These are phyloP conservation scores for Dyspetes luteomarginatus DNA, from an alignment of 2,888 invertebrate genomes.

Conservation along the genomic window DNA sequence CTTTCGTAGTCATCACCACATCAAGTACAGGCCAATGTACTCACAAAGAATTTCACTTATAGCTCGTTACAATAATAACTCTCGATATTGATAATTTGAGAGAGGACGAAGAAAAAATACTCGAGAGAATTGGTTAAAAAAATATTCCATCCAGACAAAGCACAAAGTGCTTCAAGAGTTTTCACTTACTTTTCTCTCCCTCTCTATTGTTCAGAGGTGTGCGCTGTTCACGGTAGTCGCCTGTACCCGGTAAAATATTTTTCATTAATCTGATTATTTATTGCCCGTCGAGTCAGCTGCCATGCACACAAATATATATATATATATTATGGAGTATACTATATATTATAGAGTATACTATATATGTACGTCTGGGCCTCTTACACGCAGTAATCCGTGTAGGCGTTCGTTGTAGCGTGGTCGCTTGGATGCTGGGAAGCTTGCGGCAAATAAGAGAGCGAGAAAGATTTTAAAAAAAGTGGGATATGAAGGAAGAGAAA, in stretches of 20 bases:
- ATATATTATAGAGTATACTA: neutral
- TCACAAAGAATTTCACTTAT: conserved; percentile 5
- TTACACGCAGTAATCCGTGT: conserved; percentile 67
- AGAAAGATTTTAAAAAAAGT: conserved; percentile 1
- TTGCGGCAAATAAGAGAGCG: neutral
- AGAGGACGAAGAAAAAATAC: neutral
- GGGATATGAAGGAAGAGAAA: neutral
- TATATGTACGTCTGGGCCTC: conserved; percentile 30
- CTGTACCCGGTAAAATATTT: conserved; percentile 63
- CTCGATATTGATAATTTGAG: neutral
- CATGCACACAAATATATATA: neutral
- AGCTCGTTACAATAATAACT: conserved; percentile 27
- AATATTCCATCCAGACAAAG: neutral
- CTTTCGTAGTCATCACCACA: neutral
- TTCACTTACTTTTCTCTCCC: neutral
- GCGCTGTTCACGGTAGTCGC: conserved; percentile 3
- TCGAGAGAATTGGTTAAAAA: neutral
- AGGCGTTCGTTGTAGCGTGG: conserved; percentile 61
- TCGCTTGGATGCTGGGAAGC: conserved; percentile 32
- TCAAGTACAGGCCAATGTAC: conserved; percentile 25
- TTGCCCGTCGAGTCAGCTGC: conserved; percentile 59
- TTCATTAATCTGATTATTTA: conserved; percentile 72
- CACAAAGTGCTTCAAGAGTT: neutral
- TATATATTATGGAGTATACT: neutral
- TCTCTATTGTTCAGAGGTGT: neutral